Base-by-base conservation (phyloP, 2,113 vertebrate genomes). In the Phaethornis superciliosus region DNA sequence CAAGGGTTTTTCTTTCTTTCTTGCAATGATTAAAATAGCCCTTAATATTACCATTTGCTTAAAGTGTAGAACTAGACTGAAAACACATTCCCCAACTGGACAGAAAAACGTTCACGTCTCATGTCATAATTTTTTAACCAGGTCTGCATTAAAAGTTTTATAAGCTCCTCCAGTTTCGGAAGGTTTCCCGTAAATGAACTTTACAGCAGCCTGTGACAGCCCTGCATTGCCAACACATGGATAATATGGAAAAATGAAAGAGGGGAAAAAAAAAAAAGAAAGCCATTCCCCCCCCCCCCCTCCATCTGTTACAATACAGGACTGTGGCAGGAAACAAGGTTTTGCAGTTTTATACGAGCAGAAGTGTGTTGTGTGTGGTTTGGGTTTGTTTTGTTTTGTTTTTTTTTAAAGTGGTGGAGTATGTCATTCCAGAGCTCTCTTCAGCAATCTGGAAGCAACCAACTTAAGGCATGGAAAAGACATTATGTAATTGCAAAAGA, bases 101-200 rank as follows among this genome's bases (percentile, higher is more conserved):
- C 47, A 3, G 1, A 86, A 81, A 83, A 70, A 24, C 1, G 2
- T 76, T 93, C 62, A 79, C 58, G 78, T 91, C 96, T 91, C 51
- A 56, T 87, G 59, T 91, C 84, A 82, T 96, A 93, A 94, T 95
- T 95, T 95, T 97, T 97, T 96, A 96, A 96, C 64, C 91, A 93
- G 86, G 68, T 91, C 89, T 95, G 78, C 88, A 95, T 88, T 96
- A 86, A 95, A 95, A 94, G 89, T 96, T 95, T 96, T 92, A 97
- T 94, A 78, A 96, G 80, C 89, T 95, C 78, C 86, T 96, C 89
- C 84, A 82, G 82, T 96, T 96, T 96, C 94, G 7, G 83, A 94
- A 96, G 93, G 94, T 85, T 97, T 97, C 96, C 96, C 84, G 88
- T 97, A 97, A 97, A 97, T 95, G 95, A 97, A 95, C 94, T 95